Evolutionary conservation across 2,113 vertebrate species (phyloP), one percentile per base, ranked within the genome.

Genomic region (Thomomys bottae): DNA sequence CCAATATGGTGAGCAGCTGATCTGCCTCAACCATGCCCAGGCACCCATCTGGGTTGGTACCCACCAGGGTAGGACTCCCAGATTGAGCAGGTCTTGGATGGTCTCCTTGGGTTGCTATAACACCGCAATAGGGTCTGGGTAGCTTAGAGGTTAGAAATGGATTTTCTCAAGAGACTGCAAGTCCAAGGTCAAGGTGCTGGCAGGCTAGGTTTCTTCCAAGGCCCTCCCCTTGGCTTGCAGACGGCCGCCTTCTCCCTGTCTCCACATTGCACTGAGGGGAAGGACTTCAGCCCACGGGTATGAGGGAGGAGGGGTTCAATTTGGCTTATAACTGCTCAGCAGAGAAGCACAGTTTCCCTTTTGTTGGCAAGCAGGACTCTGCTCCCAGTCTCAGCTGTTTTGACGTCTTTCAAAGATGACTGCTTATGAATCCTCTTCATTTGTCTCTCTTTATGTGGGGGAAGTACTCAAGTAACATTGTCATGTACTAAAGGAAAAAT

Each of bases 341-440:
- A 4, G 67, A 32, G 15, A 28, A 68, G 71, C 2, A 2, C 1
- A 3, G 3, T 8, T 26, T 26, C 57, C 28, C 23, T 10, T 28
- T n/a, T 57, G 63, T 6, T 0, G 18, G 28, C 40, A n/a, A 0
- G 1, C 5, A 18, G 32, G 67, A 10, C 3, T 42, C 32, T 10
- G 66, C 24, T 64, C 4, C 2, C n/a, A 4, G 49, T 3, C 2
- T 0, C 15, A 4, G 30, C 7, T 18, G 61, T 21, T 23, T 81
- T 54, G 5, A 0, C 70, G 2, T 84, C 75, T 72, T 28, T 42
- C n/a, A 17, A 14, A 40, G 77, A 54, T 5, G 10, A 12, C 30
- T 6, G 38, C 24, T 24, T 14, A 17, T 0, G 0, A 24, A 23
- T 2, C 17, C 59, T 24, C 0, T 42, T 71, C 42, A 0, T 17